Evolutionary conservation across 2,113 vertebrate genomes (phyloP), one percentile per base, ranked within the genome.

Genomic region (Oryzias curvinotus): DNA sequence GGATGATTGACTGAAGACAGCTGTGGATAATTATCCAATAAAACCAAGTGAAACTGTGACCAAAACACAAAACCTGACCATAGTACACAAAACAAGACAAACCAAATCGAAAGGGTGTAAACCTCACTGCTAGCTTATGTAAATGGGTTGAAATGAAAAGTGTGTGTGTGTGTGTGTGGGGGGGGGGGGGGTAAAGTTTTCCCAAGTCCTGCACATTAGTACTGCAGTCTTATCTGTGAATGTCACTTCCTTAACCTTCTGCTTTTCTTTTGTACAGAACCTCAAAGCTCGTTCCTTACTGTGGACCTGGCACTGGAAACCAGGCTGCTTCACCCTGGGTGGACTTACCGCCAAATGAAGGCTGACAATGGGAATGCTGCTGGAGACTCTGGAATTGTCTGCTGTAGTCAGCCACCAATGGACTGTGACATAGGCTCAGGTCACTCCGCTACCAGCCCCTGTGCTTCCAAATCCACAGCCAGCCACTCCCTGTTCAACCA

Each of bases 231-330:
- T 73, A 54, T 56, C 70, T 65, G 57, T 47, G 59, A 62, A 74
- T 76, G 43, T 58, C 28, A 71, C 15, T 57, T 14, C 12, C 51
- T 43, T 69, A 59, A 65, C 23, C 15, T 30, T 53, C 21, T 69
- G 1, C 64, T 67, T 72, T 81, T 23, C 45, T 47, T 23, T 30
- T 64, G 26, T 74, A 0, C 41, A 90, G 88, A 80, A 15, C 67
- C 80, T 62, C 71, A 75, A 18, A 69, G 59, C 25, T 53, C 76
- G 14, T 79, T 85, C 23, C 68, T 85, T 5, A 73, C 87, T 18
- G 49, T 78, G 71, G 74, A 85, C 64, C 68, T 77, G 0, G 45
- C 68, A 3, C 77, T 81, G 62, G 78, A 81, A 36, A 80, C 62
- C 18, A 44, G 72, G 55, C 55, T 84, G 52, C 62, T 83, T 59